phyloP scores from a whole-genome alignment of 2,113 vertebrate species.

The Pygoscelis antarcticus region DNA sequence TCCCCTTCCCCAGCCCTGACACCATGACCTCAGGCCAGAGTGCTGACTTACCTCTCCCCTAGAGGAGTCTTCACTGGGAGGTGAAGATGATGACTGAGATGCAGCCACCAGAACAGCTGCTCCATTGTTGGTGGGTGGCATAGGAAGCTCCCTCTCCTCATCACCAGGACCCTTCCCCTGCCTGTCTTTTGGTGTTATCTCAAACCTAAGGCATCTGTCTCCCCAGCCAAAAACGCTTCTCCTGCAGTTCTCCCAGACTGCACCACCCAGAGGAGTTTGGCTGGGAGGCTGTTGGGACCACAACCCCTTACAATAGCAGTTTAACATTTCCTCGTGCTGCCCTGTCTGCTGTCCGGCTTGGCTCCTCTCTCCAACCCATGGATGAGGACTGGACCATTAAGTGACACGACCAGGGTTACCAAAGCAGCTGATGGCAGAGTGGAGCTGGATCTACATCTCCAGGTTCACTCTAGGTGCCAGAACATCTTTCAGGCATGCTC shows the following conservation, averaged over 20 bases:
- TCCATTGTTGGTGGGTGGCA: background rate
- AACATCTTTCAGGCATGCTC: background rate
- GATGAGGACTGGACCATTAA: background rate
- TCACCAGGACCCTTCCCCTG: background rate
- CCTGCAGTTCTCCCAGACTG: background rate
- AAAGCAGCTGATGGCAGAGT: background rate
- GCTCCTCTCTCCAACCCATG: background rate
- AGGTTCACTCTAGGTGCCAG: background rate
- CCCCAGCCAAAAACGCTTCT: background rate
- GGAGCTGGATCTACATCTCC: background rate
- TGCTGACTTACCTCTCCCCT: conserved; percentile 74
- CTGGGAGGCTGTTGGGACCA: background rate
- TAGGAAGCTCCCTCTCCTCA: conserved; percentile 73
- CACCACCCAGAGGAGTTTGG: background rate
- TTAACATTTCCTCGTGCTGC: rapidly evolving
- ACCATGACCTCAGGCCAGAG: rapidly evolving
- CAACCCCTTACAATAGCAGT: background rate
- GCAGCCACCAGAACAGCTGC: conserved; percentile 55
- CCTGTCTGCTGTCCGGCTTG: background rate
- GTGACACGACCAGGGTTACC: background rate
- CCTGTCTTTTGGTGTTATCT: background rate
- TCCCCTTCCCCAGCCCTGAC: background rate
- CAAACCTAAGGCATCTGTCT: background rate
- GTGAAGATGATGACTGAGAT: conserved; percentile 77
- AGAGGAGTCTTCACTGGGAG: conserved; percentile 82